Percentiles rank a stretch among this genome's conserved stretches.
Evolutionary conservation across 1,140 invertebrate genomes (phyloP).

Genomic region (Meteorus sp.): DNA sequence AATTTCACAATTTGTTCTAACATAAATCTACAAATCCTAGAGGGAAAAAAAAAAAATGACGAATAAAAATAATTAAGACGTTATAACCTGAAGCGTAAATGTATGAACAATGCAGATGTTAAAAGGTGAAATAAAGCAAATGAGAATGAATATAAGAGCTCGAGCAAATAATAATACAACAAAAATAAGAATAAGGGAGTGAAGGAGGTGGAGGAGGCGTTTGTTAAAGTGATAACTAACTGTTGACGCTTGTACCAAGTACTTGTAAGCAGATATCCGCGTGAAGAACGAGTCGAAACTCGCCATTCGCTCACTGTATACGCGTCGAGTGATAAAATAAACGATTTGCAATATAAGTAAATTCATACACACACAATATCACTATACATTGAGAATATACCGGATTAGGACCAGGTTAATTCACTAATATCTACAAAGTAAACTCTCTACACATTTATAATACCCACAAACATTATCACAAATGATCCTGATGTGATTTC

Average conservation of each 20-base stretch:
- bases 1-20: background rate
- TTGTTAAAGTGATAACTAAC: conserved; percentile 36
- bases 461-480: too few relatives aligned
- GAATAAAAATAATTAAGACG: conserved; percentile 26
- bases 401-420: too few relatives aligned
- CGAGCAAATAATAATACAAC: too few relatives aligned
- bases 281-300: conserved; percentile 11
- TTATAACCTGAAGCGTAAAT: conserved; percentile 7
- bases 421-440: too few relatives aligned
- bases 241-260: conserved; percentile 18
- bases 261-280: conserved; percentile 24
- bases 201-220: conserved; percentile 12
- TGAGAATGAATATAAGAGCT: too few relatives aligned
- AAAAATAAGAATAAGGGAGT: background rate
- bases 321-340: conserved; percentile 10
- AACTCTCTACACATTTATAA: too few relatives aligned
- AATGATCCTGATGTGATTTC: too few relatives aligned
- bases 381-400: too few relatives aligned
- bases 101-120: conserved; percentile 37
- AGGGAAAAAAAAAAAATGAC: background rate
- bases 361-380: too few relatives aligned
- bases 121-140: conserved; percentile 39
- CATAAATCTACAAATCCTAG: background rate
- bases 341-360: background rate
- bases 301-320: background rate